Evolutionary conservation across 2,888 invertebrate genomes (phyloP), one percentile per base, ranked within the genome.

Genomic region (Pelosia muscerda): DNA sequence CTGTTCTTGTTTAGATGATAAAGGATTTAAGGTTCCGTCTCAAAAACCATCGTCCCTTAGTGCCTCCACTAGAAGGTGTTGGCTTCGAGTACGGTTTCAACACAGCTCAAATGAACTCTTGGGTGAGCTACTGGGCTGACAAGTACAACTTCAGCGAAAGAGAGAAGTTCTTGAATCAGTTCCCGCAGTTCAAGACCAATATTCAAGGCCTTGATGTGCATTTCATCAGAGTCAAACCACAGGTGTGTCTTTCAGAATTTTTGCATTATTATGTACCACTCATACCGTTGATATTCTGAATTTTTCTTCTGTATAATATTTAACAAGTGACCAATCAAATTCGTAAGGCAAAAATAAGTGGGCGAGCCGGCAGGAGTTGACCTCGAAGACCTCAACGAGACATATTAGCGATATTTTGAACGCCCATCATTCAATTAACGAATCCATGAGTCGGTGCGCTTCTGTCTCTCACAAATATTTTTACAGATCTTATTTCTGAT

Each of bases 51-150:
- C 85, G 89, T 4, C 69, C 79, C 2, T 82, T 87, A 53, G 88
- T 95, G 0, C 94, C 95, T 8, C 96, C 97, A 0, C 88, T 97
- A n/a, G 97, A 97, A 89, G 96, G 96, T 25, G 92, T 95, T 0
- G 96, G 94, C 1, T 98, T 98, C 88, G 95, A 97, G 77, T 98
- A 98, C 85, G 99, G 99, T 0, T 97, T 98, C 86, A 97, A 98
- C 84, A 93, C 96, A 0, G 95, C 96, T 1, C 96, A 96, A 68
- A 85, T 98, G 25, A 91, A 95, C 59, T 91, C 94, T 57, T 95
- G 98, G 80, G 82, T 97, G 1, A 93, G 96, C 13, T 97, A 98
- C 89, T 99, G 99, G 99, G 95, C 95, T 2, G 96, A 96, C 2
- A 95, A 96, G 53, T 98, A 97, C 86, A 95, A 97, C 78, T 90